Evolutionary conservation across 1,140 invertebrate genomes (phyloP).

Genomic region (Homarus americanus): DNA sequence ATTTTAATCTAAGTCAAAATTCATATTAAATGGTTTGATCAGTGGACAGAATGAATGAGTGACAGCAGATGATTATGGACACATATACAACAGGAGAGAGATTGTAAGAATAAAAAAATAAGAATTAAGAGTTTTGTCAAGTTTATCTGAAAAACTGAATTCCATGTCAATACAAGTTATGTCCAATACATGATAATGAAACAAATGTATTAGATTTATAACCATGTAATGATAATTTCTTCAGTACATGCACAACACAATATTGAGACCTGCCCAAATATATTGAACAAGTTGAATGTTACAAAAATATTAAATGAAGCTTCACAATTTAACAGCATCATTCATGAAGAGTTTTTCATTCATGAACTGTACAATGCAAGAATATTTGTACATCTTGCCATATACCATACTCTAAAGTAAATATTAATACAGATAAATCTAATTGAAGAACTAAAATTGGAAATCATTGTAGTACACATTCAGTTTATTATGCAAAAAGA

Average conservation of each 20-base stretch:
- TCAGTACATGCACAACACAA: slow-evolving; percentile 53
- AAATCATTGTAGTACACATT: slow-evolving; percentile 12
- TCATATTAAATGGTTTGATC: too few species aligned
- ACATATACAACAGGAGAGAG: too few species aligned
- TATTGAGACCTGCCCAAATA: slow-evolving; percentile 38
- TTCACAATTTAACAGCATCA: slow-evolving; percentile 40
- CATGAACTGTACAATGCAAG: slow-evolving; percentile 23
- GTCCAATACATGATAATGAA: slow-evolving; percentile 6
- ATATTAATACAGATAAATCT: slow-evolving; percentile 32
- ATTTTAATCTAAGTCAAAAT: too few species aligned
- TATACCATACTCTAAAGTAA: not conserved
- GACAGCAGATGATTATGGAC: too few species aligned
- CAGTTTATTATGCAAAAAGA: not conserved
- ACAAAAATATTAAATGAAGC: slow-evolving; percentile 58
- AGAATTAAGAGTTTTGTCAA: too few species aligned
- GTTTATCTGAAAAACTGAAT: too few species aligned
- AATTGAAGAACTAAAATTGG: slow-evolving; percentile 5
- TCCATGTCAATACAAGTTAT: too few species aligned
- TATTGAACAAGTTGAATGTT: slow-evolving; percentile 21
- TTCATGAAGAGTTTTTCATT: not conserved
- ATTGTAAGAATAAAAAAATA: too few species aligned
- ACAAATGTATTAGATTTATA: slow-evolving; percentile 25
- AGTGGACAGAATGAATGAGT: too few species aligned
- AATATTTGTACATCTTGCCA: slow-evolving; percentile 12
- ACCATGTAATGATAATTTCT: slow-evolving; percentile 50